Evolutionary conservation across 2,797 vertebrate species (phyloP).

Genomic region (Myiotriccus ornatus): DNA sequence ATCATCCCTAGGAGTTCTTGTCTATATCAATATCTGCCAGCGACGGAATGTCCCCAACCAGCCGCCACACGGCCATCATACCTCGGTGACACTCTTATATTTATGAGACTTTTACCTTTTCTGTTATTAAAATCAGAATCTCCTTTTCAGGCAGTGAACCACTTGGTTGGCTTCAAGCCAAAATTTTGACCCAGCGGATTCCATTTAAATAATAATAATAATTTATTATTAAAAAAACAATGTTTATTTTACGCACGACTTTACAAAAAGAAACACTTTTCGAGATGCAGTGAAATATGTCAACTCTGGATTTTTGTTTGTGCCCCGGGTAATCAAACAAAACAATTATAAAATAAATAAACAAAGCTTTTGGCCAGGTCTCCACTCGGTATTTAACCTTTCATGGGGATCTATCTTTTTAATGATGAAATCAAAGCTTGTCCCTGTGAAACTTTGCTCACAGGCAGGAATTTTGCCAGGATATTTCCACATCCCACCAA

Average conservation of each 20-base stretch:
- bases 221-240: neutral
- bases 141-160: neutral
- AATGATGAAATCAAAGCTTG: neutral
- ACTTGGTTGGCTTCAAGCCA: neutral
- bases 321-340: neutral
- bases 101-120: neutral
- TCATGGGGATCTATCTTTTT: neutral
- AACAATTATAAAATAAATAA: neutral
- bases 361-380: neutral
- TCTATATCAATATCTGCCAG: neutral
- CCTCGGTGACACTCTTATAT: accelerated
- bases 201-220: neutral
- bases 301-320: neutral
- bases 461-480: neutral
- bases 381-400: neutral
- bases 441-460: neutral
- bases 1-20: neutral
- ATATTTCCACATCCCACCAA: neutral
- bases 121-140: neutral
- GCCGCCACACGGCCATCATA: accelerated
- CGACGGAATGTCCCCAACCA: neutral
- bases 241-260: accelerated
- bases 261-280: accelerated
- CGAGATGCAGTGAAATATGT: accelerated
- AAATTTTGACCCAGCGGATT: neutral